Percentiles rank a stretch among this genome's conserved stretches.
These are phyloP conservation scores for Pachyuromys duprasi DNA, from an alignment of 2,797 vertebrate genomes.

Conservation along the genomic window DNA sequence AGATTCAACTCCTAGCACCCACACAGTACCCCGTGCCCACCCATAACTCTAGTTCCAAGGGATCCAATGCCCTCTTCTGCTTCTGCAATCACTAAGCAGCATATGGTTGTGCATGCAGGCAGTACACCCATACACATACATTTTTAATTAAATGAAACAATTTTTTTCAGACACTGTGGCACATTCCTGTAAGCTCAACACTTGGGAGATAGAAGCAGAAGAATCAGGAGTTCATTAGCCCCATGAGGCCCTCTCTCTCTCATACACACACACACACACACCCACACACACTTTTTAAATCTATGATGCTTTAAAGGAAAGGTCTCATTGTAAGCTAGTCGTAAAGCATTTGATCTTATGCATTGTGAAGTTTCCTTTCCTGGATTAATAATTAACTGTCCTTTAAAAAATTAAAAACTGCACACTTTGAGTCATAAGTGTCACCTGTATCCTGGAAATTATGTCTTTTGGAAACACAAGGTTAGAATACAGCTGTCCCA, in stretches of 20 bases:
- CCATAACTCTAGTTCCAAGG: background rate
- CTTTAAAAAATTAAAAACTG: background rate
- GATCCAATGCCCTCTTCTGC: background rate
- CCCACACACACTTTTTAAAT: background rate
- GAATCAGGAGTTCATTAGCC: background rate
- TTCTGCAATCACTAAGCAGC: background rate
- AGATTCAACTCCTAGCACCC: background rate
- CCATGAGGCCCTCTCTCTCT: background rate
- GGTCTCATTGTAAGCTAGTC: background rate
- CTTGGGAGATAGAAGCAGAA: background rate
- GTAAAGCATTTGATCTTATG: background rate
- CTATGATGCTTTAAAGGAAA: background rate
- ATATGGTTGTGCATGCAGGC: background rate
- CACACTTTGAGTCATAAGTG: background rate
- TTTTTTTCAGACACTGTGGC: background rate
- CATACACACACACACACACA: no score
- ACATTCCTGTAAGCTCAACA: background rate
- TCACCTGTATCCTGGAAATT: background rate
- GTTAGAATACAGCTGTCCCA: background rate
- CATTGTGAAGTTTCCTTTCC: background rate
- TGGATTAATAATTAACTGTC: background rate
- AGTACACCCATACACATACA: background rate
- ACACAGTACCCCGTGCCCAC: background rate
- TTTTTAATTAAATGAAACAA: background rate
- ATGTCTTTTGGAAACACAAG: background rate